Conservation (phyloP, 2,113 vertebrate species). For the Menidia beryllina region DNA sequence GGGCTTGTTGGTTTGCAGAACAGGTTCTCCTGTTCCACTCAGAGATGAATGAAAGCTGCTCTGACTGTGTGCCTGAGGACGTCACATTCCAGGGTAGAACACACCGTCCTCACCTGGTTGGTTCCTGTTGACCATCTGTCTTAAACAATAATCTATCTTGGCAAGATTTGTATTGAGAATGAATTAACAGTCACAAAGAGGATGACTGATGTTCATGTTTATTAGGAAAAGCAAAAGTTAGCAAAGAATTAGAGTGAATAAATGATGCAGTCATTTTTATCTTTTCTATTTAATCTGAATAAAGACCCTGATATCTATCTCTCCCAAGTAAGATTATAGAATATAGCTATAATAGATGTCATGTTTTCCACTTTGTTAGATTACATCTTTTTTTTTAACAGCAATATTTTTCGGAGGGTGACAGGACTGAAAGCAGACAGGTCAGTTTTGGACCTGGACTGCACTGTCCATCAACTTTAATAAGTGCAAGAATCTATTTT, state of each 20-base stretch:
- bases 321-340: too few species aligned
- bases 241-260: not conserved
- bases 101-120: constrained; percentile 59
- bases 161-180: constrained; percentile 23
- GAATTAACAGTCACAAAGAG: constrained; percentile 22
- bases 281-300: too few species aligned
- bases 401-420: too few species aligned
- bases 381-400: too few species aligned
- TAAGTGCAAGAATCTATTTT: not conserved
- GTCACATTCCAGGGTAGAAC: constrained; percentile 17
- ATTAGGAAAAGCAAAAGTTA: not conserved
- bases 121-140: constrained; percentile 29
- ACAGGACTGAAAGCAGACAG: too few species aligned
- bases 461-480: not conserved
- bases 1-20: constrained; percentile 19
- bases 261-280: too few species aligned
- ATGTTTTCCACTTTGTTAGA: too few species aligned
- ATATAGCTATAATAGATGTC: too few species aligned
- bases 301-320: too few species aligned
- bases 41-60: constrained; percentile 27
- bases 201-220: not conserved
- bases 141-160: constrained; percentile 18
- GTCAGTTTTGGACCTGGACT: too few species aligned
- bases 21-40: constrained; percentile 38
- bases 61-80: constrained; percentile 21